Evolutionary conservation across 2,113 vertebrate genomes (phyloP).

Genomic region (Jaculus jaculus): DNA sequence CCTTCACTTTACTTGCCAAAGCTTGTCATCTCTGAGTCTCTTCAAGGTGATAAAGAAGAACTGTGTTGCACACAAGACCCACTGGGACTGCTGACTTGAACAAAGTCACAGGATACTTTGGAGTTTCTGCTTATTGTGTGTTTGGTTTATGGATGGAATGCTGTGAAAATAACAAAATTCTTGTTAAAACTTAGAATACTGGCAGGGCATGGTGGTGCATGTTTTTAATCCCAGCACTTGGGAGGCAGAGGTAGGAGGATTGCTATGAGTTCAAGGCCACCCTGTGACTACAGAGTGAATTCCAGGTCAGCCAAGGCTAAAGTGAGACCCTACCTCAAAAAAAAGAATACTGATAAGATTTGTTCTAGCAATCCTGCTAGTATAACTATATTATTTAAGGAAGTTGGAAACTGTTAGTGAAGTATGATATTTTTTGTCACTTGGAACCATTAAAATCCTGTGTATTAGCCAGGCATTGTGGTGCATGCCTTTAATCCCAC

Average conservation of each 20-base stretch:
- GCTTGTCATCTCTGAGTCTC: neutral
- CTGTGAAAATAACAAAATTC: neutral
- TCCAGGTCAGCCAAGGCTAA: no score
- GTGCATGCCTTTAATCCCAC: no score
- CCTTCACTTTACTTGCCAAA: neutral
- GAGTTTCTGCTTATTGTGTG: neutral
- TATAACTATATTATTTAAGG: neutral
- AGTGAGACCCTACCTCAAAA: no score
- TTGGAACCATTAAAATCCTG: neutral
- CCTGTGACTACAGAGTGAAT: no score
- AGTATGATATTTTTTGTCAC: neutral
- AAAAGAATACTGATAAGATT: conserved; percentile 11
- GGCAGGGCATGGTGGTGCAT: no score
- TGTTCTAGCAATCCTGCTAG: neutral
- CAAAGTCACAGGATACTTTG: neutral
- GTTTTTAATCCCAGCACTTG: no score
- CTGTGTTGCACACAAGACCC: neutral
- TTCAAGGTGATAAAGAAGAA: neutral
- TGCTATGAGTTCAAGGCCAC: no score
- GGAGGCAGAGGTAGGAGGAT: no score
- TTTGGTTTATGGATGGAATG: conserved; percentile 7
- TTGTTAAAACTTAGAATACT: neutral
- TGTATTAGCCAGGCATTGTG: no score
- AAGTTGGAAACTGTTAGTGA: neutral
- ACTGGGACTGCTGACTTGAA: neutral